phyloP scores from a whole-genome alignment of 2,797 vertebrate species.

The Sebastiscus tertius region DNA sequence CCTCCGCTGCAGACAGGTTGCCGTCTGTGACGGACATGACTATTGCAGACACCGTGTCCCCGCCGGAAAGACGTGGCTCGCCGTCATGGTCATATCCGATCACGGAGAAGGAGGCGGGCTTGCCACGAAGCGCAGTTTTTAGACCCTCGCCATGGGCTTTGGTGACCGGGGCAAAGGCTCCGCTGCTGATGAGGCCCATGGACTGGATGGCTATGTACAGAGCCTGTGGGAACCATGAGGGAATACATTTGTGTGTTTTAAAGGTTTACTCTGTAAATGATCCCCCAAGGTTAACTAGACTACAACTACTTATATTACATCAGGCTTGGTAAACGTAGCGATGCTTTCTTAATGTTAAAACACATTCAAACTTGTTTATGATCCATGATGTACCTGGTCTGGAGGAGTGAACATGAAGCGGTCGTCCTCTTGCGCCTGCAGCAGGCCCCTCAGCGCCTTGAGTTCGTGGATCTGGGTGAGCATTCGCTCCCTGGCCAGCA shows the following conservation, averaged over 20 bases:
- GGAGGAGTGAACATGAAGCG: constrained; percentile 97
- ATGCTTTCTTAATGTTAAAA: neutral
- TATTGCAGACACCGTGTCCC: constrained; percentile 89
- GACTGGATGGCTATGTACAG: constrained; percentile 95
- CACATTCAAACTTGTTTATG: neutral
- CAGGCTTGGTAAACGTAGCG: neutral
- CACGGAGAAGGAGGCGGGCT: constrained; percentile 93
- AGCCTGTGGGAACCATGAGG: constrained; percentile 68
- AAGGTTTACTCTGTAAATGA: neutral
- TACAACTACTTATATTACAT: neutral
- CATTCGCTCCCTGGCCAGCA: constrained; percentile 95
- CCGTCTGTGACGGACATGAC: constrained; percentile 90
- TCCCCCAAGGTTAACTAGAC: neutral
- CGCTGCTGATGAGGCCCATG: constrained; percentile 96
- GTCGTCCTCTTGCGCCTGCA: constrained; percentile 97
- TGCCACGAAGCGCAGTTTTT: constrained; percentile 92
- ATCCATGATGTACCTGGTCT: constrained; percentile 82
- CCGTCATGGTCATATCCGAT: constrained; percentile 95
- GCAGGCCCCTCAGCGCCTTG: constrained; percentile 89
- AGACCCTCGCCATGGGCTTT: constrained; percentile 96
- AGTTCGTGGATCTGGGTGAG: constrained; percentile 97
- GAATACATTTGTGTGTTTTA: neutral
- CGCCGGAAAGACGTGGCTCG: constrained; percentile 93
- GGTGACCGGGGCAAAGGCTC: constrained; percentile 94
- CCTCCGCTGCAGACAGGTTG: constrained; percentile 89